These are phyloP conservation scores for Hirtodrosophila duncani DNA, from an alignment of 2,888 invertebrate genomes.

Conservation along the genomic window DNA sequence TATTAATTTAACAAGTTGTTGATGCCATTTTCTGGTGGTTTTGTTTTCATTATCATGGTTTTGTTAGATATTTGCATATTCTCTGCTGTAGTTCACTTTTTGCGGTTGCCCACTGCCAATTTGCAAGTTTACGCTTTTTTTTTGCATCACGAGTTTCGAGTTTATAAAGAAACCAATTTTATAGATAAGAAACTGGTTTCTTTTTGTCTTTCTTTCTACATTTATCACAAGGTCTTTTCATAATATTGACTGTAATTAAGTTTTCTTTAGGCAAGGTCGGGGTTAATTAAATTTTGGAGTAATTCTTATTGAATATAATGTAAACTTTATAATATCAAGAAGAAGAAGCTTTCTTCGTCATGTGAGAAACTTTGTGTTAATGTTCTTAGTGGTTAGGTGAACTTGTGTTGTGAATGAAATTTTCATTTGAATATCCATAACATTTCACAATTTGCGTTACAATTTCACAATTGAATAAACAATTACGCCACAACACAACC, in stretches of 20 bases:
- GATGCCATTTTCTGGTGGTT: slow-evolving; percentile 1
- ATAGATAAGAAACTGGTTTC: slow-evolving; percentile 12
- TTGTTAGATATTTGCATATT: slow-evolving; percentile 4
- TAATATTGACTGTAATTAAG: slow-evolving; percentile 19
- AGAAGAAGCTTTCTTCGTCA: neutral
- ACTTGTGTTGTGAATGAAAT: neutral
- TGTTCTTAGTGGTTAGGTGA: neutral
- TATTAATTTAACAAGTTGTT: slow-evolving; percentile 6
- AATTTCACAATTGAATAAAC: slow-evolving; percentile 21
- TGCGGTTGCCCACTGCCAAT: neutral
- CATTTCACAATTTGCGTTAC: neutral
- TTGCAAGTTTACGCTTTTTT: slow-evolving; percentile 8
- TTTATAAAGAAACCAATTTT: neutral
- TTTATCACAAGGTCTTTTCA: slow-evolving; percentile 17
- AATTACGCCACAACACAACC: slow-evolving; percentile 6
- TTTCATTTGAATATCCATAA: neutral
- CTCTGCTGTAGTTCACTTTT: neutral
- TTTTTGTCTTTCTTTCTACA: neutral
- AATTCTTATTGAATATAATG: neutral
- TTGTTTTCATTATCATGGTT: slow-evolving; percentile 3
- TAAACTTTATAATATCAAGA: too few species aligned
- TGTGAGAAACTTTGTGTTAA: neutral
- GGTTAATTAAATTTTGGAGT: slow-evolving; percentile 21
- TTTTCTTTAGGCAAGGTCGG: slow-evolving; percentile 25
- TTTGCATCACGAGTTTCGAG: slow-evolving; percentile 19